These are phyloP conservation scores for Hycleus cichorii DNA, from an alignment of 1,140 invertebrate genomes.

Conservation along the genomic window DNA sequence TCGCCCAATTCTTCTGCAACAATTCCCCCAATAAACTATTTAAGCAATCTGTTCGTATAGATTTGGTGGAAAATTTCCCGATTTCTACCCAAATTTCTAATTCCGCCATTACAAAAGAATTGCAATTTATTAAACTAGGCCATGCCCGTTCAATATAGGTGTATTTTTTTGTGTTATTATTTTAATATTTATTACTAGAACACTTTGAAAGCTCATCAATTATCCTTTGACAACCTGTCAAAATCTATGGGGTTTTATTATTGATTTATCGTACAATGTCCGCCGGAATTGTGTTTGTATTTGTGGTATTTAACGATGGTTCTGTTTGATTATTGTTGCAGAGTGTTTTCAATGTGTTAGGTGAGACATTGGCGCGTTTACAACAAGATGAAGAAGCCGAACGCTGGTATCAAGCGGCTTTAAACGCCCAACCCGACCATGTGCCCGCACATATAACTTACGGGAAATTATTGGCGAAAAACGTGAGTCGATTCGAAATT, in stretches of 20 bases:
- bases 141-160: neutral
- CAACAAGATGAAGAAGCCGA: conserved; percentile 76
- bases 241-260: neutral
- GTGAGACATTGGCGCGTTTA: conserved; percentile 75
- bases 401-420: conserved; percentile 71
- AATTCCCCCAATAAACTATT: no score
- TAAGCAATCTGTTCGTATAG: no score
- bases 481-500: conserved; percentile 56
- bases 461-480: conserved; percentile 80
- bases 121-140: neutral
- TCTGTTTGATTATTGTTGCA: conserved; percentile 36
- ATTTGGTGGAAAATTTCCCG: no score
- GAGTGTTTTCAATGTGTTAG: conserved; percentile 79
- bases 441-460: conserved; percentile 85
- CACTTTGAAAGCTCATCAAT: conserved; percentile 1
- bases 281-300: neutral
- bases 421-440: conserved; percentile 75
- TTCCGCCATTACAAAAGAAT: no score
- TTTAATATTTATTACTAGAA: neutral
- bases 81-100: no score
- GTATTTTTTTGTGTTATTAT: neutral
- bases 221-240: neutral
- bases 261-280: neutral
- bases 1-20: no score
- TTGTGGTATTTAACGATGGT: no score